These are phyloP conservation scores for Felis catus DNA, from an alignment of 2,113 vertebrate genomes.

Conservation along the genomic window F.catus_Fca126_mat1.0 CM031416.1:138909501-138910000, in stretches of 20 bases:
- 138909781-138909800: no score
- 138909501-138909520: not conserved
- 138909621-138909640: no score
- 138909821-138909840: no score
- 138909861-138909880: not conserved
- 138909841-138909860: not conserved
- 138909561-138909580: not conserved
- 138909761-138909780: no score
- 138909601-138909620: not conserved
- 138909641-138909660: no score
- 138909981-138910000: not conserved
- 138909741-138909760: no score
- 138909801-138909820: no score
- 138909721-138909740: no score
- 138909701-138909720: no score
- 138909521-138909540: not conserved
- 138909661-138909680: no score
- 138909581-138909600: not conserved
- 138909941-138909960: not conserved
- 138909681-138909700: rapidly evolving
- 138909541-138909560: not conserved
- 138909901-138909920: not conserved
- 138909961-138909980: not conserved
- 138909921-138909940: not conserved
- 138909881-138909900: not conserved